phyloP scores from a whole-genome alignment of 2,797 vertebrate genomes.

The Channa striata region DNA sequence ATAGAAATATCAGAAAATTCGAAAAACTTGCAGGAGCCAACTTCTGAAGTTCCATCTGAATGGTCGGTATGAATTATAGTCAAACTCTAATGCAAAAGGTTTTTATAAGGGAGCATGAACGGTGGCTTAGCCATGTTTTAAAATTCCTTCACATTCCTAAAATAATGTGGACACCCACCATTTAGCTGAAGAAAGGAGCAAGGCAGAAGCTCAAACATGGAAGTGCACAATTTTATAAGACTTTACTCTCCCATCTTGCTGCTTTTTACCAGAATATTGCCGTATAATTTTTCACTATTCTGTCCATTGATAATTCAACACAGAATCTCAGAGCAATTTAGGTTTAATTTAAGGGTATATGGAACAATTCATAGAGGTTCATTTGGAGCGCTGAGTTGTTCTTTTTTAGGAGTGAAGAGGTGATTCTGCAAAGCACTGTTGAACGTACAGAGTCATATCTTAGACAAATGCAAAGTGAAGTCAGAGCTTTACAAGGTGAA shows the following conservation, averaged over 20 bases:
- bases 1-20: no score
- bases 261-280: not conserved
- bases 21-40: no score
- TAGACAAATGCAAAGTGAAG: constrained; percentile 10
- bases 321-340: constrained; percentile 47
- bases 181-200: not conserved
- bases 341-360: constrained; percentile 24
- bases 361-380: constrained; percentile 16
- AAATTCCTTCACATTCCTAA: no score
- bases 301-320: constrained; percentile 10
- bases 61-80: no score
- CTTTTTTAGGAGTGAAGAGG: constrained; percentile 23
- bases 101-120: no score
- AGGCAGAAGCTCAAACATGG: constrained; percentile 5
- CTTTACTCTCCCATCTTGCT: no score
- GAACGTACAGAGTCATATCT: constrained; percentile 30
- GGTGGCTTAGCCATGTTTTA: no score
- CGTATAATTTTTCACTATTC: constrained; percentile 16
- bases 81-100: no score
- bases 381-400: constrained; percentile 23
- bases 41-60: no score
- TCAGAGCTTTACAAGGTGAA: constrained; percentile 21
- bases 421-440: constrained; percentile 16
- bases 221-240: no score
- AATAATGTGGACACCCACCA: not conserved